Base-by-base conservation (phyloP, 2,797 vertebrate species). In the Xiphorhynchus erythropygius region DNA sequence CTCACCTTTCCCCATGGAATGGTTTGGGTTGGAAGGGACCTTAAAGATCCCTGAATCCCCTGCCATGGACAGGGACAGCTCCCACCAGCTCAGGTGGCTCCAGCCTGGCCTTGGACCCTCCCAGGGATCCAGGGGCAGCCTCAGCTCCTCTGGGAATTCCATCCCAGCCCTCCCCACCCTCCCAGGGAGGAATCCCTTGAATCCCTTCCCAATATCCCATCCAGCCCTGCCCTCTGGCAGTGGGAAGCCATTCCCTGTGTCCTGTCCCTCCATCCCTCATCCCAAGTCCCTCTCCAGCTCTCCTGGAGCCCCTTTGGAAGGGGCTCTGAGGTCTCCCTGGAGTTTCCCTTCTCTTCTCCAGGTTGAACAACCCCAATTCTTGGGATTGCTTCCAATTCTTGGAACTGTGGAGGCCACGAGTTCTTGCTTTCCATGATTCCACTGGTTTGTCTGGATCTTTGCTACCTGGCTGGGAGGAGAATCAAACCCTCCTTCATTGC, bases 211-310 rank as follows among this genome's bases (percentile, higher is more conserved):
- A n/a, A 16, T 1, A n/a, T 53, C 55, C 39, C 83, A 44, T 0
- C 18, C 1, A 2, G 0, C 4, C 3, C 37, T 25, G 2, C 21
- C 25, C 70, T 41, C 28, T 63, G 39, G 13, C 60, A 42, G 9
- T 42, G 13, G 9, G 28, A 62, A 63, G 28, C 39, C 62, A 37
- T 68, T 76, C 71, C 63, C 83, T 27, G 32, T 11, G 55, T 68
- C 28, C 62, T 53, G 55, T 60, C 46, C 37, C 83, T 60, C 55
- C 47, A 46, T 2, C 7, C 63, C 33, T 12, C 46, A 19, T 60
- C 30, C 70, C 63, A 10, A 44, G 16, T 1, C 47, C 73, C 64
- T 62, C 73, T 11, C 39, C 83, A 85, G 82, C 62, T 67, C 62
- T 57, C 44, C 35, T 60, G 62, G 44, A 52, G 22, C 53, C 53